Base-by-base conservation (phyloP, 2,888 invertebrate species). In the Trissoscelio sp. region DNA sequence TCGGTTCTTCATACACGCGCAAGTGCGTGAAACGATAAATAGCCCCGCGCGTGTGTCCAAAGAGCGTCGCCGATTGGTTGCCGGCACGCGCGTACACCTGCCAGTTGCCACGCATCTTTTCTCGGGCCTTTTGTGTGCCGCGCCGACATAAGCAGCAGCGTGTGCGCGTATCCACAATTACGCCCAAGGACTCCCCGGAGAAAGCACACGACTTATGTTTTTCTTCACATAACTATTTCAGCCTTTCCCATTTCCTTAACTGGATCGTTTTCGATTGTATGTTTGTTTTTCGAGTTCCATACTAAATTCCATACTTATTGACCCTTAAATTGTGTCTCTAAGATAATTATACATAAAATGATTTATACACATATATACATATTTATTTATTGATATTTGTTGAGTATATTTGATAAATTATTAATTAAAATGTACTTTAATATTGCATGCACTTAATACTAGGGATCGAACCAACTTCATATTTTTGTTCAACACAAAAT, bases 71-170 rank as follows among this genome's bases (percentile, higher is more conserved):
- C 84, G 85, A 90, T 90, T 90, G 90, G 90, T 85, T 85, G 87
- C 81, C 73, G 90, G 90, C 90, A 90, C 90, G 90, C 90, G 89
- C 86, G 87, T 88, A 88, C 89, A 90, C 89, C 90, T 89, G 89
- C 88, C 88, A 88, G 88, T 89, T 89, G 89, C 87, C 88, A 85
- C 85, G 86, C 88, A 84, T 86, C 84, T 85, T 84, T 83, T 82
- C 83, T 78, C 69, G 80, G 77, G 64, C 80, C 82, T 87, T 84
- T 85, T 86, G 85, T 86, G 85, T 84, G 84, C 39, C 60, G 82
- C 78, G 78, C 82, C 80, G 82, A 82, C 79, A 53, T 24, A 53
- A 57, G 34, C 44, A 53, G 39, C 77, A 60, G 67, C 77, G 53
- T 66, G 66, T 48, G 58, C 69, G 48, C 58, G 48, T 53, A 60